Evolutionary conservation across 2,888 invertebrate genomes (phyloP), one percentile per base, ranked within the genome.

Genomic region (Megamerina dolium): DNA sequence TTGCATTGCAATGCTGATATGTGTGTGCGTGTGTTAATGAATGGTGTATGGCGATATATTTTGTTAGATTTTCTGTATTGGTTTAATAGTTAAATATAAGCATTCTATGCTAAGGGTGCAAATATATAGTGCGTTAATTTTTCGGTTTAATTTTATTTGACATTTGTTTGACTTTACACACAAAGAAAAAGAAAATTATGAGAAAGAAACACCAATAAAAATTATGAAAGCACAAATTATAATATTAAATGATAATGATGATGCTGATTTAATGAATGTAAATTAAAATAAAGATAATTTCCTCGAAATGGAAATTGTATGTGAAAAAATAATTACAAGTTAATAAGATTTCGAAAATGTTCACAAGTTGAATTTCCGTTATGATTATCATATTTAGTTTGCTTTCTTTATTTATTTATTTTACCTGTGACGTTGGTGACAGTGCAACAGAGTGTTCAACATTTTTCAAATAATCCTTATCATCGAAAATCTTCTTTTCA

Each of bases 401-500:
- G n/a, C n/a, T n/a, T n/a, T n/a, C 48, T 17, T 34, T 16, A 12
- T 18, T 34, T 13, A 12, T 18, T 34, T 45, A 44, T 57, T 54
- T 74, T 74, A 78, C 78, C 76, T 78, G 77, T 55, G 77, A 75
- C 58, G 75, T 73, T 57, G 75, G 74, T 59, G 75, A 73, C 59
- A 76, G 76, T 62, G 75, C 73, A 56, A 75, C 73, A 58, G 74
- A 72, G 64, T 75, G 75, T 48, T 76, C 77, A 67, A 77, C 78
- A 76, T 90, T 88, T 75, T 85, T 87, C 70, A 90, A 79, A 76
- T 91, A 91, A 52, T 87, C 87, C 75, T 87, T 89, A 74, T 91
- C 91, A 69, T 91, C 88, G 72, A 90, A 91, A 65, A 92, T 92
- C 77, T 91, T 93, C 74, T 88, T 86, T 57, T 91, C 89, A 36